Percentiles rank a stretch among this genome's conserved stretches.
These are phyloP conservation scores for Setipinna tenuifilis DNA, from an alignment of 2,797 vertebrate species.

Conservation along the genomic window DNA sequence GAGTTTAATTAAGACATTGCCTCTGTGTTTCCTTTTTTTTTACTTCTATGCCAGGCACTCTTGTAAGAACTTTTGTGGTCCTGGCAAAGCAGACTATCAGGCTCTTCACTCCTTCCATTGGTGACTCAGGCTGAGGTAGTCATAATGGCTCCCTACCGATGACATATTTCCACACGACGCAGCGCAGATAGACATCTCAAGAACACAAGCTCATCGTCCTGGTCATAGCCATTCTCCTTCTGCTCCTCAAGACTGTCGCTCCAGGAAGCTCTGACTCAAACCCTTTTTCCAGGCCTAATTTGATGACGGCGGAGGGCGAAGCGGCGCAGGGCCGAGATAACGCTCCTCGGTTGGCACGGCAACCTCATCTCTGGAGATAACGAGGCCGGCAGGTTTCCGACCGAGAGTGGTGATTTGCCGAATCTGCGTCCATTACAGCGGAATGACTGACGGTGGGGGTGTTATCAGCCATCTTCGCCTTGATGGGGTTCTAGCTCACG, in stretches of 20 bases:
- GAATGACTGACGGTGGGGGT: neutral
- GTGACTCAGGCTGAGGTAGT: neutral
- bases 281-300: neutral
- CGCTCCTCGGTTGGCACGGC: neutral
- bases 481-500: neutral
- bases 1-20: neutral
- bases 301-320: neutral
- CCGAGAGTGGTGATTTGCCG: neutral
- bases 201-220: neutral
- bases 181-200: neutral
- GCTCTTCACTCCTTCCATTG: neutral
- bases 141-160: neutral
- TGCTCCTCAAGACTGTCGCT: neutral
- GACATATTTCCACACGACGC: neutral
- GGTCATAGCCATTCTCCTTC: neutral
- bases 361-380: neutral
- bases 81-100: neutral
- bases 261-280: neutral
- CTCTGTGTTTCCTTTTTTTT: neutral
- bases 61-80: neutral
- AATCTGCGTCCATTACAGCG: neutral
- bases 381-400: neutral
- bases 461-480: neutral
- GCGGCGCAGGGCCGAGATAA: neutral
- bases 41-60: too few species aligned